Base-by-base conservation (phyloP, 2,797 vertebrate genomes). In the Eleutherodactylus coqui region DNA sequence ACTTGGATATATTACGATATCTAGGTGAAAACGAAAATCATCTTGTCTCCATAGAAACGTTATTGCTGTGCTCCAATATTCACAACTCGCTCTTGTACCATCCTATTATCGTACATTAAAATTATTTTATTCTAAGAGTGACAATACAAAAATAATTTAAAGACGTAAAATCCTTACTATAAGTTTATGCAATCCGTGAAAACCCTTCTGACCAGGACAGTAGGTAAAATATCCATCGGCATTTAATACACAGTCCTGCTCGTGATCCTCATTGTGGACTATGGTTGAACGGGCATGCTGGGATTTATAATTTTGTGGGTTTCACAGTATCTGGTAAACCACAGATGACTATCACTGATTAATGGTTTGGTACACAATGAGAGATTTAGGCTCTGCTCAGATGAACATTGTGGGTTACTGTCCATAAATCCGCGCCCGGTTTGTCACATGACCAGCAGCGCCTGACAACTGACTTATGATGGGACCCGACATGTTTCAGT, bases 41-140 rank as follows among this genome's bases (percentile, higher is more conserved):
- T 51, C 45, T 64, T 69, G 47, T 70, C 47, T 55, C 67, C 80
- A 82, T 82, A 82, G 80, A 82, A 80, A 80, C 78, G 38, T 80
- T 45, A 67, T 36, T 3, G 14, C 64, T 21, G 17, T 21, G 58
- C 58, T 29, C 4, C 58, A 62, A 16, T 62, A 2, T 67, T 67
- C 64, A 67, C 17, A 36, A 19, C 34, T 19, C 17, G 19, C 9
- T 38, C 16, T 19, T 9, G 51, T 8, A 32, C 58, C 13, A 62
- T 62, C 58, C 14, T 60, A 21, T 55, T 60, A 60, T 60, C 3
- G n/a, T 60, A 60, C 49, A 27, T 10, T n/a, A 60, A 29, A 60
- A 62, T 16, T 62, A 62, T 32, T 62, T 27, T 27, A 29, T 62
- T 62, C 27, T 62, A 62, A 5, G 13, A 62, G 58, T 13, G 3